phyloP scores from a whole-genome alignment of 1,140 invertebrate species.

The Aphelinus certus region DNA sequence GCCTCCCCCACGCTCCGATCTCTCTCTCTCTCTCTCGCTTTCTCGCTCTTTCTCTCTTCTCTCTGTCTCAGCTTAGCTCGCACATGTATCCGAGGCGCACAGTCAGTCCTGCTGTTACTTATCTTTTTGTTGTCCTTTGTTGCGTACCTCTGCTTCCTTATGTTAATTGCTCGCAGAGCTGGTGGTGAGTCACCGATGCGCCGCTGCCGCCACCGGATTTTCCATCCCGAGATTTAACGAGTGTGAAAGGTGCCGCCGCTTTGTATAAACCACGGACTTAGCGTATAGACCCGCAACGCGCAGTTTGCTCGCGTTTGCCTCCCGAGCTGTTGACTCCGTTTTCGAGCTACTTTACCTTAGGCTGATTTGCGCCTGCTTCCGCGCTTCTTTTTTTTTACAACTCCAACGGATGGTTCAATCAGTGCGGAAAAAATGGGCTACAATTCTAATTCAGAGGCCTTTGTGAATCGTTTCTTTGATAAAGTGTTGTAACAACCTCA shows the following conservation, averaged over 20 bases:
- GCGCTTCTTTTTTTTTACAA: too few relatives aligned
- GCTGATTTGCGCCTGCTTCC: too few relatives aligned
- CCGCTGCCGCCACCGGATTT: not conserved
- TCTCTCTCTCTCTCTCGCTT: too few relatives aligned
- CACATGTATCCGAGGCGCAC: conserved; percentile 7
- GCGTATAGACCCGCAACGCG: too few relatives aligned
- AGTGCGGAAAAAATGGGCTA: not conserved
- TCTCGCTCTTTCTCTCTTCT: not conserved
- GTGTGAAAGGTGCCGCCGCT: too few relatives aligned
- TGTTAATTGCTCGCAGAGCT: not conserved
- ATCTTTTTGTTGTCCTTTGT: not conserved
- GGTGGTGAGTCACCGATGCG: not conserved
- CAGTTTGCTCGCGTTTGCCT: too few relatives aligned
- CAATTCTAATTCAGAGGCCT: not conserved
- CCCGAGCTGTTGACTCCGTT: too few relatives aligned
- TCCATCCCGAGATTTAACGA: not conserved
- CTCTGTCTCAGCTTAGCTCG: not conserved
- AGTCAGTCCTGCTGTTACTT: conserved; percentile 5
- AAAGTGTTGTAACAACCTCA: not conserved
- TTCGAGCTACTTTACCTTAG: too few relatives aligned
- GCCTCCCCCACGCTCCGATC: not conserved
- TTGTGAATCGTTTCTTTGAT: not conserved
- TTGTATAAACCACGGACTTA: too few relatives aligned
- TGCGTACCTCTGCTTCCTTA: not conserved
- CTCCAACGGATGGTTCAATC: not conserved